These are phyloP conservation scores for Melanaphis sacchari DNA, from an alignment of 1,140 invertebrate species.

Conservation along the genomic window DNA sequence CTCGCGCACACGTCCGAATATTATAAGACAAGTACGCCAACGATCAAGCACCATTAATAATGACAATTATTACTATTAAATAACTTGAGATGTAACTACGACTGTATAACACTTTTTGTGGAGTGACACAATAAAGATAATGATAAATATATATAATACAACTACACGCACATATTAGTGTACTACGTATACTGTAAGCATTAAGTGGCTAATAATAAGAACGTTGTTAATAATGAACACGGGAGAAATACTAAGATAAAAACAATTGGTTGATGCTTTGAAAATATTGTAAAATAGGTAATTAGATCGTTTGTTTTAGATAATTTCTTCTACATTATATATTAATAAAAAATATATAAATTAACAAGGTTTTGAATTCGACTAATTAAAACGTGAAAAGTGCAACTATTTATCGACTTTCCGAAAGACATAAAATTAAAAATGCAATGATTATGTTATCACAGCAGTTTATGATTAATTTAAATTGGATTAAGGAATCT, in stretches of 20 bases:
- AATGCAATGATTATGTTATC: not conserved
- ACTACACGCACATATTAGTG: not conserved
- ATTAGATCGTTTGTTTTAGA: not conserved
- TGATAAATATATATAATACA: not conserved
- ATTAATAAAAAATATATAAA: not conserved
- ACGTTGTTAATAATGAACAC: not conserved
- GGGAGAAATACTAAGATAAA: too few relatives aligned
- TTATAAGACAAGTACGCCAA: too few relatives aligned
- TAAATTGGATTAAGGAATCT: not conserved
- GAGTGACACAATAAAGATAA: not conserved
- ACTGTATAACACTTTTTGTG: not conserved
- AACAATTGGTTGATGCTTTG: too few relatives aligned
- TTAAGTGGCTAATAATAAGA: too few relatives aligned
- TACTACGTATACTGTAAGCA: too few relatives aligned
- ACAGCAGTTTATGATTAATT: not conserved
- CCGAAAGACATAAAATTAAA: not conserved
- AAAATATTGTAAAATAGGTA: too few relatives aligned
- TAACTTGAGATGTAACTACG: not conserved
- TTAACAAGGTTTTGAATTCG: not conserved
- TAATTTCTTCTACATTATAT: not conserved
- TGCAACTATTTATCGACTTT: not conserved
- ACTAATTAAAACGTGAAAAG: not conserved
- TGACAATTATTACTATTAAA: too few relatives aligned
- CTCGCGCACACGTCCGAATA: not conserved
- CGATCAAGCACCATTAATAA: not conserved